Evolutionary conservation across 2,888 invertebrate genomes (phyloP).

Genomic region (Neoitamus cyanurus): DNA sequence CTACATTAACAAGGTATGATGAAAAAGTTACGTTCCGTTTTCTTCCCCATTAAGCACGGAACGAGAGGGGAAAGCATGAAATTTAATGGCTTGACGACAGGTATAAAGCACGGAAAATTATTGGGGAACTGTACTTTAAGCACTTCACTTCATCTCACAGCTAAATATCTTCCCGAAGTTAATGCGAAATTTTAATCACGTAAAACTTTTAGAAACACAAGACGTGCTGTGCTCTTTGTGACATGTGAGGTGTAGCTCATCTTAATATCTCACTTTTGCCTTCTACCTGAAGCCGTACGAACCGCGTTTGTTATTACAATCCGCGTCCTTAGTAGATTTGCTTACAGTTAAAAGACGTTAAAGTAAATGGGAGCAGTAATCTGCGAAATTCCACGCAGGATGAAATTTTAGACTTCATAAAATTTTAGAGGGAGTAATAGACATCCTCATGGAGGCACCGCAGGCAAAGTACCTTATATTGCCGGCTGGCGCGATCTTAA

Average conservation of each 20-base stretch:
- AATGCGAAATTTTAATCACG: conserved; percentile 29
- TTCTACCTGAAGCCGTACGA: not conserved
- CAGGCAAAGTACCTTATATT: not conserved
- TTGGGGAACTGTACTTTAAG: not conserved
- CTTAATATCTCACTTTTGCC: not conserved
- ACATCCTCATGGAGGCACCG: not conserved
- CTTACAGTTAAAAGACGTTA: not conserved
- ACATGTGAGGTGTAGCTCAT: conserved; percentile 24
- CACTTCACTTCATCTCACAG: not conserved
- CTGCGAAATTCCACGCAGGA: not conserved
- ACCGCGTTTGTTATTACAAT: not conserved
- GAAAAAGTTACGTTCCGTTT: conserved; percentile 28
- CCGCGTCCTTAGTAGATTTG: not conserved
- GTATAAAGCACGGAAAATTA: not conserved
- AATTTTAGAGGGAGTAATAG: not conserved
- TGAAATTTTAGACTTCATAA: not conserved
- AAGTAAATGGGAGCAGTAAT: not conserved
- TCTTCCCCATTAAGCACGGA: conserved; percentile 23
- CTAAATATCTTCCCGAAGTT: not conserved
- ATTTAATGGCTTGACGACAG: conserved; percentile 18
- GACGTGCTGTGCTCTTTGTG: not conserved
- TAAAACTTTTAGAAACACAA: not conserved
- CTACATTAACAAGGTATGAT: conserved; percentile 17
- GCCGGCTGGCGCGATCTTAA: not conserved
- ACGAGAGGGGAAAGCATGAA: not conserved